A percentile compares a stretch with the other conserved stretches of the same genome.
Conservation (phyloP, 2,888 invertebrate genomes). For the Cosmia pyralina region DNA sequence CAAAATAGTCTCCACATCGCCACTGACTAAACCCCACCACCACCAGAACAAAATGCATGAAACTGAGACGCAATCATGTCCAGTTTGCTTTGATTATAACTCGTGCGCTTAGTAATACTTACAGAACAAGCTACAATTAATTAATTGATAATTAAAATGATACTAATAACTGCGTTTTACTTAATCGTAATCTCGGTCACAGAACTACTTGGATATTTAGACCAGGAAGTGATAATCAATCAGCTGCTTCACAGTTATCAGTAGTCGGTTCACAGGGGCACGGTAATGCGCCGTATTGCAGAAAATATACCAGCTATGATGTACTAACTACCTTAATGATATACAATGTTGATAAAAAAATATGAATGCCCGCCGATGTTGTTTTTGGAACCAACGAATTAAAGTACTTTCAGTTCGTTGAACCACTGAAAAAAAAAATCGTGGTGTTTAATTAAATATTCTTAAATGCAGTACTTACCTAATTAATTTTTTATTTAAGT, state of each 20-base stretch:
- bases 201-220: conserved; percentile 17
- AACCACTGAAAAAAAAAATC: not conserved
- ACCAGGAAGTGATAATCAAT: conserved; percentile 37
- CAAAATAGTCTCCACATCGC: not conserved
- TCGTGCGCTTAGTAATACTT: conserved; percentile 1
- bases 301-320: not conserved
- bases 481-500: not conserved
- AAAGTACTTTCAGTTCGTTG: not conserved
- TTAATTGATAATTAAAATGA: conserved; percentile 23
- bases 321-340: too few relatives aligned
- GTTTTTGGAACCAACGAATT: not conserved
- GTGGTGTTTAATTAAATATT: not conserved
- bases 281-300: conserved; percentile 31
- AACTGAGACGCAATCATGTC: not conserved
- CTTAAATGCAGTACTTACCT: not conserved
- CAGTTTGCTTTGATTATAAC: not conserved
- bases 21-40: not conserved
- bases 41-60: not conserved
- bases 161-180: conserved; percentile 26
- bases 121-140: conserved; percentile 45
- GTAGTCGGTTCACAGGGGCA: conserved; percentile 40
- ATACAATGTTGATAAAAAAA: not conserved
- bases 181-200: conserved; percentile 34
- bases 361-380: not conserved
- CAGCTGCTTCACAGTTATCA: conserved; percentile 21